A percentile compares a stretch with the other conserved stretches of the same genome.
These are phyloP conservation scores for Corydoras maculifer DNA, from an alignment of 2,113 vertebrate genomes.

Conservation along the genomic window DNA sequence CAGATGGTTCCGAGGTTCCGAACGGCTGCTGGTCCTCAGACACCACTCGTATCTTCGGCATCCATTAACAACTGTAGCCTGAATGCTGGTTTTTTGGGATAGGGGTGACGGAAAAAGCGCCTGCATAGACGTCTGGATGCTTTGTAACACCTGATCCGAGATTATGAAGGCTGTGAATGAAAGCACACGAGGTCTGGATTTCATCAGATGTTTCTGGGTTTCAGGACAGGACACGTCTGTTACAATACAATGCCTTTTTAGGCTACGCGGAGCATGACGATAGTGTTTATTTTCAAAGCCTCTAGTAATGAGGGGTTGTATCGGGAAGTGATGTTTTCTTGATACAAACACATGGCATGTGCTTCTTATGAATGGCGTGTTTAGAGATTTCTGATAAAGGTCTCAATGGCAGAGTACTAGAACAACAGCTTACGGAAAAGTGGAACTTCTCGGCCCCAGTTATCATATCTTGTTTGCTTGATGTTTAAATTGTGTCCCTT, in stretches of 20 bases:
- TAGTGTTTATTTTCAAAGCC: conserved; percentile 15
- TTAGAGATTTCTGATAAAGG: conserved; percentile 22
- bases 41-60: conserved; percentile 45
- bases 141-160: conserved; percentile 26
- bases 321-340: conserved; percentile 30
- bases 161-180: no score
- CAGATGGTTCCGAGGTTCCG: no score
- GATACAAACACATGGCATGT: conserved; percentile 24
- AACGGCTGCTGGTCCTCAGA: conserved; percentile 1
- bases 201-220: conserved; percentile 39
- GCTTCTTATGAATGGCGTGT: conserved; percentile 28
- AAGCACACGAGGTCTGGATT: conserved; percentile 16
- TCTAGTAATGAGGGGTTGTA: background rate
- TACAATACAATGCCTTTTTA: conserved; percentile 46
- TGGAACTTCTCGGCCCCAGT: no score
- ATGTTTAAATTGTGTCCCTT: no score
- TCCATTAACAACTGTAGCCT: conserved; percentile 42
- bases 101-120: conserved; percentile 54
- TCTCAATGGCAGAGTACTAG: background rate
- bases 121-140: conserved; percentile 55
- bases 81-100: conserved; percentile 58
- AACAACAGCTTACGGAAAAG: no score
- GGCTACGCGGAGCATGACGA: conserved; percentile 44
- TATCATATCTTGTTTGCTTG: no score
- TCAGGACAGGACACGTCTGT: conserved; percentile 44